Evolutionary conservation across 1,140 invertebrate genomes (phyloP).

Genomic region (Babylonia areolata): DNA sequence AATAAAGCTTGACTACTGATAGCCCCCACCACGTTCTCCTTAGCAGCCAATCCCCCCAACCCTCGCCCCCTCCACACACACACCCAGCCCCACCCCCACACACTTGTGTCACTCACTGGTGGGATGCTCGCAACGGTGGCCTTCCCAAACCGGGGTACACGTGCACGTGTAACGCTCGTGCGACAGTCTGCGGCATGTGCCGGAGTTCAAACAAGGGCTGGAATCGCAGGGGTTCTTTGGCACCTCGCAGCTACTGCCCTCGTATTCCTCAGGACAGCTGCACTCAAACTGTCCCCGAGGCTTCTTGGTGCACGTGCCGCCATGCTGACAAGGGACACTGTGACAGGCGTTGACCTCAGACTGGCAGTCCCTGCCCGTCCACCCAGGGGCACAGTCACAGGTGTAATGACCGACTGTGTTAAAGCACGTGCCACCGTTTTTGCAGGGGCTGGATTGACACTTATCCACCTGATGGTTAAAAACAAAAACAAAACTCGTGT

Average conservation of each 20-base stretch:
- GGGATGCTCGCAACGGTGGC: neutral
- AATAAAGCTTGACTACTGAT: too few species aligned
- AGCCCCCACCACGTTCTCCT: neutral
- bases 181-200: neutral
- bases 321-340: neutral
- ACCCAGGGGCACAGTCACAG: neutral
- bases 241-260: neutral
- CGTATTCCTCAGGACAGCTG: neutral
- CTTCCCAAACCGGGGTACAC: neutral
- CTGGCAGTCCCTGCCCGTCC: neutral
- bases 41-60: neutral
- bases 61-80: neutral
- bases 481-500: neutral
- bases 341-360: neutral
- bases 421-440: conserved; percentile 22
- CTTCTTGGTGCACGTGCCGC: neutral
- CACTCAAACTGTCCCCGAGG: neutral
- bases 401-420: neutral
- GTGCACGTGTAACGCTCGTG: neutral
- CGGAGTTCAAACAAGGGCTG: neutral
- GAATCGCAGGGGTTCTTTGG: neutral
- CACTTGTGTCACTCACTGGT: neutral
- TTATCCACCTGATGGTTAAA: conserved; percentile 12
- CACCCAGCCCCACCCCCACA: neutral
- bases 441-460: conserved; percentile 15